Conservation (phyloP, 2,888 invertebrate genomes). For the Metellina segmentata region DNA sequence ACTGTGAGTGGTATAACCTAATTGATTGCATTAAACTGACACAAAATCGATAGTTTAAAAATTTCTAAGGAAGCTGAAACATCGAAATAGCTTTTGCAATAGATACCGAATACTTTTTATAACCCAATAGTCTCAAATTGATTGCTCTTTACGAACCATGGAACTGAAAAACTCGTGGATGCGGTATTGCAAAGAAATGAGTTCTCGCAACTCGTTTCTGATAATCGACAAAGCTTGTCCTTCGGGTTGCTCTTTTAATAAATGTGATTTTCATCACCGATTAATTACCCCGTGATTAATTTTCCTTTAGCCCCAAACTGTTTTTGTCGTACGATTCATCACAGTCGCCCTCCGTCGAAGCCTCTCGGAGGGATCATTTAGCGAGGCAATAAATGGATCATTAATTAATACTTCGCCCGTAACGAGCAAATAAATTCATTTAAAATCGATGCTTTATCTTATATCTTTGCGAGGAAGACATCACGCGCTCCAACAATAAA, state of each 20-base stretch:
- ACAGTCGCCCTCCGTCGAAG: neutral
- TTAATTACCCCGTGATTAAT: neutral
- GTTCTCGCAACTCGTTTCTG: too few species aligned
- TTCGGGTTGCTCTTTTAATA: neutral
- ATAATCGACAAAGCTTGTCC: too few species aligned
- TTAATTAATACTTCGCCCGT: neutral
- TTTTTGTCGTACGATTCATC: neutral
- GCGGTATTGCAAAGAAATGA: too few species aligned
- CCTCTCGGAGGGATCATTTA: neutral
- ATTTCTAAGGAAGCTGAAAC: too few species aligned
- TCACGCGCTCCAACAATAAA: neutral
- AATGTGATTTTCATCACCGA: neutral
- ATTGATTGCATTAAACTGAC: too few species aligned
- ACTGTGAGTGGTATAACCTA: too few species aligned
- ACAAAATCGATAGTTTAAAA: too few species aligned
- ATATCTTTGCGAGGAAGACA: neutral
- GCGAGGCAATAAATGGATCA: neutral
- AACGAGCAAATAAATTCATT: neutral
- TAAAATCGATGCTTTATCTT: neutral
- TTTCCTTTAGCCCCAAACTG: neutral
- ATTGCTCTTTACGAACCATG: too few species aligned
- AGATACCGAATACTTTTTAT: too few species aligned
- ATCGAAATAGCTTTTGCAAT: too few species aligned
- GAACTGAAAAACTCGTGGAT: too few species aligned
- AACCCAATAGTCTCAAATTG: too few species aligned